These are phyloP conservation scores for Athalia cordata DNA, from an alignment of 2,888 invertebrate species.

Conservation along the genomic window DNA sequence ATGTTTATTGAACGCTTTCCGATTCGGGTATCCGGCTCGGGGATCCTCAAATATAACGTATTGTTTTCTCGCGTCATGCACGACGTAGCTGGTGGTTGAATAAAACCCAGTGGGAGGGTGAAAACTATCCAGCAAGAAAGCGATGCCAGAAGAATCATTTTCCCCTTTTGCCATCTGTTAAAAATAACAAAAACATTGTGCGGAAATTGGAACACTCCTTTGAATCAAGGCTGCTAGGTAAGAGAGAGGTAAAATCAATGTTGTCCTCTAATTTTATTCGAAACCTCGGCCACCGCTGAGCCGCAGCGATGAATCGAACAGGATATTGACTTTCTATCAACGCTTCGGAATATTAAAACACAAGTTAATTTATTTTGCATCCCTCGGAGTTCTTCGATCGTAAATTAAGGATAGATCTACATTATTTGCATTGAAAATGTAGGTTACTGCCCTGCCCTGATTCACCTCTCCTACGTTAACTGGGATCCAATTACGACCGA, in stretches of 20 bases:
- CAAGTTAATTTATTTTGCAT: constrained; percentile 17
- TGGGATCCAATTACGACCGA: constrained; percentile 19
- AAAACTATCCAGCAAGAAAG: constrained; percentile 97
- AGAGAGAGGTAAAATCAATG: constrained; percentile 30
- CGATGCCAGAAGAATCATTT: constrained; percentile 91
- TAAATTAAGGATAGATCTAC: background rate
- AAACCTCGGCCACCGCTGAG: constrained; percentile 17
- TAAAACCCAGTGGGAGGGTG: constrained; percentile 95
- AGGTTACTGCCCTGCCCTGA: constrained; percentile 14
- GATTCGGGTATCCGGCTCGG: constrained; percentile 74
- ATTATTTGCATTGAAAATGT: constrained; percentile 4
- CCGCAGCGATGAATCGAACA: background rate
- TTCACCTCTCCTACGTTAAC: background rate
- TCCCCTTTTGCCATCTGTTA: constrained; percentile 87
- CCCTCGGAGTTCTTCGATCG: background rate
- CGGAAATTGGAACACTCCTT: background rate
- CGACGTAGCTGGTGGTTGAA: constrained; percentile 94
- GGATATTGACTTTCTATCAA: constrained; percentile 28
- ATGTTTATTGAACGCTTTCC: constrained; percentile 74
- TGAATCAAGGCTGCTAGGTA: background rate
- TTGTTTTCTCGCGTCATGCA: constrained; percentile 83
- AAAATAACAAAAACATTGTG: background rate
- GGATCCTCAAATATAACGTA: constrained; percentile 79
- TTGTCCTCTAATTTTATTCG: constrained; percentile 27
- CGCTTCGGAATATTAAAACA: background rate